phyloP scores from a whole-genome alignment of 2,888 invertebrate genomes.

The Trilocha varians region DNA sequence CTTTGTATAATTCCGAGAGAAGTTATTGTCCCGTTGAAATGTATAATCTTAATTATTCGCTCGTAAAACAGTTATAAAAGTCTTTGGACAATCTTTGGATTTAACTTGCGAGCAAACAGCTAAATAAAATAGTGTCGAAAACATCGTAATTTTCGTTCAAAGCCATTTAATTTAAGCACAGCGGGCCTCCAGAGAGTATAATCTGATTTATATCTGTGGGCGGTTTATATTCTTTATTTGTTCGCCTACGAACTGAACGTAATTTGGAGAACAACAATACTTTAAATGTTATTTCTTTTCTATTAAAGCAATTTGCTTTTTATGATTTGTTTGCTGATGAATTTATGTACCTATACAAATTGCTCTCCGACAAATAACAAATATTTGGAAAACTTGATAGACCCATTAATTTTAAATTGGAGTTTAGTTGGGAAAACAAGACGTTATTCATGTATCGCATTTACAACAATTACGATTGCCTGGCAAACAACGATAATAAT shows the following conservation, averaged over 20 bases:
- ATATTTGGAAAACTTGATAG: too few species aligned
- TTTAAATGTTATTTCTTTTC: too few species aligned
- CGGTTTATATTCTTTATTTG: conserved; percentile 42
- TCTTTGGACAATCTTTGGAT: conserved; percentile 8
- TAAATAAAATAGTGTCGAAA: conserved; percentile 33
- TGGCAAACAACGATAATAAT: too few species aligned
- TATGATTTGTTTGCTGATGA: too few species aligned
- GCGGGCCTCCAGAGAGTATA: conserved; percentile 36
- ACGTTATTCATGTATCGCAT: too few species aligned
- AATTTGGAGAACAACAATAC: conserved; percentile 41
- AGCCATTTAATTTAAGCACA: conserved; percentile 49
- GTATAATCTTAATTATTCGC: conserved; percentile 3
- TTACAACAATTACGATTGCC: too few species aligned
- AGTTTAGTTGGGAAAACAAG: too few species aligned
- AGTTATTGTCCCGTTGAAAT: conserved; percentile 3
- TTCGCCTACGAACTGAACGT: conserved; percentile 31
- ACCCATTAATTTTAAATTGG: too few species aligned
- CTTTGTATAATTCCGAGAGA: conserved; percentile 4
- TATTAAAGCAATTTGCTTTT: too few species aligned
- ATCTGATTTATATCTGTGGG: conserved; percentile 55
- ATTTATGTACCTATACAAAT: too few species aligned
- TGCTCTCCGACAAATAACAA: too few species aligned
- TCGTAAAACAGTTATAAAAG: conserved; percentile 4
- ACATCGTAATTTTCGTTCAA: conserved; percentile 51
- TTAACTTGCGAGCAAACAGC: conserved; percentile 18